A percentile compares a stretch with the other conserved stretches of the same genome.
phyloP scores from a whole-genome alignment of 2,797 vertebrate genomes.

The Tapirus indicus region DNA sequence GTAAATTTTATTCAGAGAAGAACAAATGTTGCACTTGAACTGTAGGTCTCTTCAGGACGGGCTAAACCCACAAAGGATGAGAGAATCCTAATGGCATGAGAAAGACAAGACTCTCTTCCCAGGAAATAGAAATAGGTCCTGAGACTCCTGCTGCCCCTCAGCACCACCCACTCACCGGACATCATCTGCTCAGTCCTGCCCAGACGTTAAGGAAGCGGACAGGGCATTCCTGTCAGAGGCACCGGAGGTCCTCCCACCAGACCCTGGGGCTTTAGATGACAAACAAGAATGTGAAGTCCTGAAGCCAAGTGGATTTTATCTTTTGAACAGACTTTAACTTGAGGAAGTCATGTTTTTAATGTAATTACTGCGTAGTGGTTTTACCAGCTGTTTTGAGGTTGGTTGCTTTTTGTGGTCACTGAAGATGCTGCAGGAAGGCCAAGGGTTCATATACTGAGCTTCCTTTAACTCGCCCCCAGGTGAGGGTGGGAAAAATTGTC shows the following conservation, averaged over 20 bases:
- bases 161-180: constrained; percentile 65
- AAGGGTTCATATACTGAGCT: not conserved
- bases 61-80: constrained; percentile 12
- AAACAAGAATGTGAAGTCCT: constrained; percentile 25
- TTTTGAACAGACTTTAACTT: constrained; percentile 42
- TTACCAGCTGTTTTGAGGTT: constrained; percentile 19
- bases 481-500: not conserved
- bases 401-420: not conserved
- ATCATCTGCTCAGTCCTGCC: constrained; percentile 27
- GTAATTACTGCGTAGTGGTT: not conserved
- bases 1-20: constrained; percentile 55
- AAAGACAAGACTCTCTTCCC: constrained; percentile 56
- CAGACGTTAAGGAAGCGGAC: not conserved
- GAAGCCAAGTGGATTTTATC: constrained; percentile 37
- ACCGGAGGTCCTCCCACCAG: not conserved
- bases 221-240: not conserved
- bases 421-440: not conserved
- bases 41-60: not conserved
- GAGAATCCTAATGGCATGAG: constrained; percentile 22
- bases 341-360: not conserved
- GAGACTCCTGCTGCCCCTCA: constrained; percentile 62
- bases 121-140: constrained; percentile 67
- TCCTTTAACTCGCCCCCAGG: not conserved
- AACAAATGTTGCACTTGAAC: constrained; percentile 44
- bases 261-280: not conserved